Conservation (phyloP, 2,113 vertebrate species). For the Taurulus bubalis region DNA sequence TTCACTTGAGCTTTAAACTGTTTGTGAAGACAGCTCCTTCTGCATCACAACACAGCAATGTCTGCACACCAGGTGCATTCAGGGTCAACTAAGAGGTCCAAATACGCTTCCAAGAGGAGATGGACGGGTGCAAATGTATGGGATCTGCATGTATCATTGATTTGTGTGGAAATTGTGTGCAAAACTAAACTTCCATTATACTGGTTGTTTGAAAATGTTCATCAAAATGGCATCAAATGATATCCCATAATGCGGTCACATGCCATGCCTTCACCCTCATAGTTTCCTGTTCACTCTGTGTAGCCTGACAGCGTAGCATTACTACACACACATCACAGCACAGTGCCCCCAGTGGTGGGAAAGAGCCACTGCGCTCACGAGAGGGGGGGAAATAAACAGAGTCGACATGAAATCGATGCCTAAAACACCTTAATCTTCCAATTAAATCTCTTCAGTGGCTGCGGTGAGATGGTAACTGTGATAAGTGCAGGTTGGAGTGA, state of each 20-base stretch:
- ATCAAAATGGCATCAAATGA: background rate
- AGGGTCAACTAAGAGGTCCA: background rate
- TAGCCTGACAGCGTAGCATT: background rate
- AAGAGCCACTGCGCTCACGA: background rate
- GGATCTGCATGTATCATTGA: background rate
- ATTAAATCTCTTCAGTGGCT: conserved; percentile 68
- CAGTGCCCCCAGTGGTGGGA: conserved; percentile 58
- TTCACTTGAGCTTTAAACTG: conserved; percentile 34
- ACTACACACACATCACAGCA: conserved; percentile 6
- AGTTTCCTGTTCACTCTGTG: background rate
- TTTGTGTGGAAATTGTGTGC: background rate
- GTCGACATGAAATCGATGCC: conserved; percentile 72
- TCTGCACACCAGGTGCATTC: background rate
- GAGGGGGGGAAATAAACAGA: conserved; percentile 28
- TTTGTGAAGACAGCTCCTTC: background rate
- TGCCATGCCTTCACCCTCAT: background rate
- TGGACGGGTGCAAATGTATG: background rate
- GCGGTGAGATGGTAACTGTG: conserved; percentile 73
- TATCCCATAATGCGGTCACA: background rate
- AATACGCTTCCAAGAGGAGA: background rate
- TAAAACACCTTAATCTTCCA: conserved; percentile 78
- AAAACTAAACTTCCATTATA: background rate
- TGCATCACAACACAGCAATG: background rate
- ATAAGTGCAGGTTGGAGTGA: conserved; percentile 76
- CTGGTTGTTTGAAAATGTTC: background rate